phyloP scores from a whole-genome alignment of 2,113 vertebrate species.

The Neogale vison region DNA sequence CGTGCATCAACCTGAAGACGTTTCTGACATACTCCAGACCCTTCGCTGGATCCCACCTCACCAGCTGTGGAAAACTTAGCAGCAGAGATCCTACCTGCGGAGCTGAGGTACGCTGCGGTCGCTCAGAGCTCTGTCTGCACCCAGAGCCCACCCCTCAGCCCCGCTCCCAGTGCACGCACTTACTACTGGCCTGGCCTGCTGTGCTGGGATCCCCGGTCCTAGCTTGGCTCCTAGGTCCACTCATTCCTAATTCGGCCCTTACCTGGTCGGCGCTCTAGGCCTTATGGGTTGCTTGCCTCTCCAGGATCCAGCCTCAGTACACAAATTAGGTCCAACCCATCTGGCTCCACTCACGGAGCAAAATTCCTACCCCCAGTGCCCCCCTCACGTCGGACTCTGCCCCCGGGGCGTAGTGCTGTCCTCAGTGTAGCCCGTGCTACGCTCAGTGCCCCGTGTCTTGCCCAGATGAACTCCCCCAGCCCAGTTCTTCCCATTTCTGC shows the following conservation, averaged over 20 bases:
- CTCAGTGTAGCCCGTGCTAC: background rate
- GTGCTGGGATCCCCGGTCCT: background rate
- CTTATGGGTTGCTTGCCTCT: background rate
- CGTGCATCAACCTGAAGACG: background rate
- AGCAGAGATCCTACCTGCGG: constrained; percentile 92
- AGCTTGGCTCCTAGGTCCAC: background rate
- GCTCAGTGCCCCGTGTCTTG: background rate
- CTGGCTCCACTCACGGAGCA: background rate
- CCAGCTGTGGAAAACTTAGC: constrained; percentile 88
- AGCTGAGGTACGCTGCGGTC: constrained; percentile 87
- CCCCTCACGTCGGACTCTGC: background rate
- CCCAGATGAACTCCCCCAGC: background rate
- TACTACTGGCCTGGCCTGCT: background rate
- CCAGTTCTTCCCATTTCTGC: background rate
- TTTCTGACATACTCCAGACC: constrained; percentile 76
- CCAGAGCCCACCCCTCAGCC: background rate
- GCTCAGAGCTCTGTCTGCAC: background rate
- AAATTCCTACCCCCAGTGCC: background rate
- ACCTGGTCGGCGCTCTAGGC: background rate
- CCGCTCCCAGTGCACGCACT: background rate
- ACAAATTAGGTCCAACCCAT: background rate
- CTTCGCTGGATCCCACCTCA: constrained; percentile 78
- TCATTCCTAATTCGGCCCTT: background rate
- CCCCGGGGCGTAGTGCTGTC: background rate
- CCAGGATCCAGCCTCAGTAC: background rate